A percentile compares a stretch with the other conserved stretches of the same genome.
Conservation (phyloP, 2,113 vertebrate genomes). For the Stigmatopora argus region DNA sequence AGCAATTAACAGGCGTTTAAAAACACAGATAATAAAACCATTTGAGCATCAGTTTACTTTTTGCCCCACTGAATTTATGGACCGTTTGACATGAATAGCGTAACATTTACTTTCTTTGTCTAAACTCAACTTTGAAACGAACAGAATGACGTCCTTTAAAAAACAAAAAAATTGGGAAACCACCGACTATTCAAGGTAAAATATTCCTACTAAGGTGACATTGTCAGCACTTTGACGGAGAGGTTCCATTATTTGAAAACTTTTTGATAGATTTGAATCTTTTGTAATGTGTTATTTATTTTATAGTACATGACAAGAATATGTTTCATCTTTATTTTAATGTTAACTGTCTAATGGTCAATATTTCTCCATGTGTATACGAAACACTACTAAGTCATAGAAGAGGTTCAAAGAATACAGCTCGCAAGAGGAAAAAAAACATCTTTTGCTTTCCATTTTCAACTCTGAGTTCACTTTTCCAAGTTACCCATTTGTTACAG, state of each 20-base stretch:
- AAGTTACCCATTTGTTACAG: slow-evolving; percentile 35
- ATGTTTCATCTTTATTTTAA: slow-evolving; percentile 21
- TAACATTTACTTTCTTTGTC: slow-evolving; percentile 72
- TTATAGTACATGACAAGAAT: slow-evolving; percentile 35
- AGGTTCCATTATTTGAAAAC: slow-evolving; percentile 22
- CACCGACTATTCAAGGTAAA: slow-evolving; percentile 52
- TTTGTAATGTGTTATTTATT: slow-evolving; percentile 45
- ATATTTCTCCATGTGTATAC: slow-evolving; percentile 31
- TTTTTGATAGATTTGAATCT: slow-evolving; percentile 46
- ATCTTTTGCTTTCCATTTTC: slow-evolving; percentile 31
- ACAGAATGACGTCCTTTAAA: slow-evolving; percentile 39
- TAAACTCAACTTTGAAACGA: slow-evolving; percentile 59
- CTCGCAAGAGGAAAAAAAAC: slow-evolving; percentile 20
- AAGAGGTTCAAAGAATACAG: slow-evolving; percentile 46
- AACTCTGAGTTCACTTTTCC: slow-evolving; percentile 31
- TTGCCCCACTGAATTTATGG: slow-evolving; percentile 61
- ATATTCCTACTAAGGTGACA: slow-evolving; percentile 39
- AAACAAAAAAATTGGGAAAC: slow-evolving; percentile 61
- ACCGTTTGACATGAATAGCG: slow-evolving; percentile 67
- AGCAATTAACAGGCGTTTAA: slow-evolving; percentile 77
- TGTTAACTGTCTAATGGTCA: slow-evolving; percentile 13
- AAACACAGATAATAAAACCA: slow-evolving; percentile 79
- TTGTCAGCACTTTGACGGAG: slow-evolving; percentile 14
- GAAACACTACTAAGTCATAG: slow-evolving; percentile 49
- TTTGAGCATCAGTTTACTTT: slow-evolving; percentile 62